Evolutionary conservation across 2,888 invertebrate species (phyloP).

Genomic region (Pycnomerus fuliginosus): DNA sequence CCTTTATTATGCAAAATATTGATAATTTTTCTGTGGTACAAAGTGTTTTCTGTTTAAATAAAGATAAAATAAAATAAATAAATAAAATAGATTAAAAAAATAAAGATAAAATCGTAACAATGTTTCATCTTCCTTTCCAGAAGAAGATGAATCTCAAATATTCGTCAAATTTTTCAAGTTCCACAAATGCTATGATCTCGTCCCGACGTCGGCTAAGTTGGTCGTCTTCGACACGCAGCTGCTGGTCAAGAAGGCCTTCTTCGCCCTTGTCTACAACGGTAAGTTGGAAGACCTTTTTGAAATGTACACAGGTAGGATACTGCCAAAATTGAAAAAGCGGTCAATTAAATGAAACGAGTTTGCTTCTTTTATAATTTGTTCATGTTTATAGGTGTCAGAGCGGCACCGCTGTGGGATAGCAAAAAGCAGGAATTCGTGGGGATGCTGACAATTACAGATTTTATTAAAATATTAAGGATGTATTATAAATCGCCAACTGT

Average conservation of each 20-base stretch:
- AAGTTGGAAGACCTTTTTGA: too few relatives aligned
- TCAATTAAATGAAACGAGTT: too few relatives aligned
- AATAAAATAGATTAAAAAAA: too few relatives aligned
- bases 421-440: conserved; percentile 90
- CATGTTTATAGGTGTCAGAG: conserved; percentile 75
- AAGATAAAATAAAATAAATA: too few relatives aligned
- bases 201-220: conserved; percentile 98
- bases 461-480: conserved; percentile 97
- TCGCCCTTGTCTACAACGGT: conserved; percentile 98
- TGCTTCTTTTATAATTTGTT: conserved; percentile 3
- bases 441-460: conserved; percentile 99
- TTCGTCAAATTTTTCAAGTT: conserved; percentile 99
- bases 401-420: conserved; percentile 97
- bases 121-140: conserved; percentile 58
- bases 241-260: conserved; percentile 98
- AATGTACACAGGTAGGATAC: too few relatives aligned
- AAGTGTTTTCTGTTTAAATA: too few relatives aligned
- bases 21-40: too few relatives aligned
- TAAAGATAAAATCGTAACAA: too few relatives aligned
- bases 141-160: conserved; percentile 96
- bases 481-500: conserved; percentile 93
- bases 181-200: conserved; percentile 99
- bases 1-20: too few relatives aligned
- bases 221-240: conserved; percentile 99
- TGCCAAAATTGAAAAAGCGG: too few relatives aligned